Evolutionary conservation across 2,797 vertebrate genomes (phyloP).

Genomic region (Chelon labrosus): DNA sequence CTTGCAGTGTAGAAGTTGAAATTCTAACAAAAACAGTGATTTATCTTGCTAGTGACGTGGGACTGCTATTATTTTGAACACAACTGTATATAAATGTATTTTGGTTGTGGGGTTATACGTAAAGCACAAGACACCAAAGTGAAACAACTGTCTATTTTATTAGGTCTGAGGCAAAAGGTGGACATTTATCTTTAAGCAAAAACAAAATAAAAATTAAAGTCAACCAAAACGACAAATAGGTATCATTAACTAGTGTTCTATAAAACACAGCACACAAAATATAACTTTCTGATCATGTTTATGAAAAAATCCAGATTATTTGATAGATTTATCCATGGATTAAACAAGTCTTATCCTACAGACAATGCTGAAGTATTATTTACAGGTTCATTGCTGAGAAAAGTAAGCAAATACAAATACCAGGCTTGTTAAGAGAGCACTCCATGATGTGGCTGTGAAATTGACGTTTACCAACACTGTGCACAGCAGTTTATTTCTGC

Average conservation of each 20-base stretch:
- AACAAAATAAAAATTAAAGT: slow-evolving; percentile 33
- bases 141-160: slow-evolving; percentile 76
- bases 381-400: slow-evolving; percentile 73
- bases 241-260: slow-evolving; percentile 78
- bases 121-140: slow-evolving; percentile 40
- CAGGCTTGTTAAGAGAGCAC: slow-evolving; percentile 67
- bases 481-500: slow-evolving; percentile 42
- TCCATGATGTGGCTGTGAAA: slow-evolving; percentile 48
- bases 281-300: slow-evolving; percentile 80
- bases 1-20: no score
- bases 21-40: no score
- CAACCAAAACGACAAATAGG: slow-evolving; percentile 66
- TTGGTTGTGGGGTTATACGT: neutral
- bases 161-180: slow-evolving; percentile 78
- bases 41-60: no score
- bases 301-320: slow-evolving; percentile 73
- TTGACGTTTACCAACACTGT: slow-evolving; percentile 57
- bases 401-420: slow-evolving; percentile 74
- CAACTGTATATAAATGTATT: neutral
- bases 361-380: slow-evolving; percentile 69
- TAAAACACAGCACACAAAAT: slow-evolving; percentile 88
- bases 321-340: slow-evolving; percentile 63
- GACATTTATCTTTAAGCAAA: slow-evolving; percentile 77
- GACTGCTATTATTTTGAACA: no score
- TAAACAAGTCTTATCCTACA: slow-evolving; percentile 66